phyloP scores from a whole-genome alignment of 2,888 invertebrate genomes.

The Melolontha melolontha region DNA sequence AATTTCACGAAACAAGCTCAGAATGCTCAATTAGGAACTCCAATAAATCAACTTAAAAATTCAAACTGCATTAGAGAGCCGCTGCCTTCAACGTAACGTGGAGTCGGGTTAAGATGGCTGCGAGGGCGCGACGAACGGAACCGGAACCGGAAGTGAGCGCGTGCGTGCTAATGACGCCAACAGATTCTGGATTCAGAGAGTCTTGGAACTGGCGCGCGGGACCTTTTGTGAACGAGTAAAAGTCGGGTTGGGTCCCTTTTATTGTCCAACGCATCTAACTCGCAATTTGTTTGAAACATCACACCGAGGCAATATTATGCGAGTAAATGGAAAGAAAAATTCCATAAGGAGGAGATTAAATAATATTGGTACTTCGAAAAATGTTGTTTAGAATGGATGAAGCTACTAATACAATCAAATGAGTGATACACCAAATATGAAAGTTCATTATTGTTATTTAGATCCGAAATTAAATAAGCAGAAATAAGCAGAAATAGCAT shows the following conservation, averaged over 20 bases:
- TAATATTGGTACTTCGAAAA: slow-evolving; percentile 8
- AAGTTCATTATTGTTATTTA: too few species aligned
- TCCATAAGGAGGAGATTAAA: slow-evolving; percentile 22
- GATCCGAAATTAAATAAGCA: too few species aligned
- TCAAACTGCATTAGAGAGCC: slow-evolving; percentile 59
- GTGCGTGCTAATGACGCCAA: slow-evolving; percentile 64
- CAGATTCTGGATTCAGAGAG: slow-evolving; percentile 46
- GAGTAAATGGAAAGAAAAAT: slow-evolving; percentile 27
- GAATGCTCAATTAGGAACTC: slow-evolving; percentile 60
- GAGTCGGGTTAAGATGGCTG: slow-evolving; percentile 54
- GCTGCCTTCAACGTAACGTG: slow-evolving; percentile 39
- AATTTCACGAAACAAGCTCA: slow-evolving; percentile 55
- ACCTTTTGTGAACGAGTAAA: slow-evolving; percentile 44
- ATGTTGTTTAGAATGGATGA: neutral
- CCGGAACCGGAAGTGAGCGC: slow-evolving; percentile 64
- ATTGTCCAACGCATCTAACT: slow-evolving; percentile 35
- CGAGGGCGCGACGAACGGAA: slow-evolving; percentile 59
- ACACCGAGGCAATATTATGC: slow-evolving; percentile 32
- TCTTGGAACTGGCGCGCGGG: slow-evolving; percentile 45
- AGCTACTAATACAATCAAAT: too few species aligned
- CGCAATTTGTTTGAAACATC: slow-evolving; percentile 37
- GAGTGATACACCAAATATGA: too few species aligned
- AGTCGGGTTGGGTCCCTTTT: slow-evolving; percentile 41
- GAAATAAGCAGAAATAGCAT: too few species aligned
- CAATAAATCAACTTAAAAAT: slow-evolving; percentile 62